Evolutionary conservation across 2,113 vertebrate species (phyloP).

Genomic region (Vulpes lagopus): DNA sequence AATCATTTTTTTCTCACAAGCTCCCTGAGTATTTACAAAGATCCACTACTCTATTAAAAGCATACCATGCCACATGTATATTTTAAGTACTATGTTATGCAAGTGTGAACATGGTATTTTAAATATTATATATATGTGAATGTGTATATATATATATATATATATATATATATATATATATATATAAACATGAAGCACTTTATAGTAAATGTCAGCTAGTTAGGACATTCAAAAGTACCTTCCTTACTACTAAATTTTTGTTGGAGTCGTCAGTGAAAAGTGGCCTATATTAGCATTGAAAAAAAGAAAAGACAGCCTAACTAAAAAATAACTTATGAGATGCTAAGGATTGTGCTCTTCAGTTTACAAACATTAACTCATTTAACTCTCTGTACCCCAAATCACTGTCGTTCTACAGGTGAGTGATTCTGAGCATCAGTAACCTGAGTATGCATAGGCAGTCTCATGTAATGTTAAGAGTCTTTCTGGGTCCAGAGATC

Average conservation of each 20-base stretch:
- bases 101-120: background rate
- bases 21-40: background rate
- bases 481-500: too few relatives aligned
- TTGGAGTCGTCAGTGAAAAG: background rate
- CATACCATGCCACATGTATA: background rate
- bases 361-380: background rate
- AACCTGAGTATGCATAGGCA: too few relatives aligned
- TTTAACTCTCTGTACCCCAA: too few relatives aligned
- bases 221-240: background rate
- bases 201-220: background rate
- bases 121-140: background rate
- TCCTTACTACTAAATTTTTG: background rate
- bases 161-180: background rate
- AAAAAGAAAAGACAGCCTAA: background rate
- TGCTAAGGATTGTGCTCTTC: background rate
- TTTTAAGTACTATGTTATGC: background rate
- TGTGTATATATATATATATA: background rate
- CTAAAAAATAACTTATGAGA: background rate
- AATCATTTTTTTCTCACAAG: background rate
- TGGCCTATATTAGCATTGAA: background rate
- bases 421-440: too few relatives aligned
- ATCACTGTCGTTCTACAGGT: too few relatives aligned
- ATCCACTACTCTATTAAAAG: background rate
- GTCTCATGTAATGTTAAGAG: too few relatives aligned
- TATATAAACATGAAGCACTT: background rate